Evolutionary conservation across 1,140 invertebrate genomes (phyloP).

Genomic region (Diachasma alloeum): DNA sequence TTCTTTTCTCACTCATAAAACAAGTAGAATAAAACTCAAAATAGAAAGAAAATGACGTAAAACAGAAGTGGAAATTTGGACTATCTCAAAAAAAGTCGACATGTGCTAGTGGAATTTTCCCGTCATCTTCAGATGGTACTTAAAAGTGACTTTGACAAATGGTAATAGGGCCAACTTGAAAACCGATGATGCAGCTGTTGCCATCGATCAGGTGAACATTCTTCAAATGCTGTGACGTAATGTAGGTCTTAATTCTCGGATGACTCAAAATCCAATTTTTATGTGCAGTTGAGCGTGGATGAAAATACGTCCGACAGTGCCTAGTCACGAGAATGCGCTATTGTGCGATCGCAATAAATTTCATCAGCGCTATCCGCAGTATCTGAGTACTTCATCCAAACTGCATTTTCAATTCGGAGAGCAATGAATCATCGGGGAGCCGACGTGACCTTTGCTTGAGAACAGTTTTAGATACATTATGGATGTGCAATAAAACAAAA

Average conservation of each 20-base stretch:
- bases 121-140: not conserved
- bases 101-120: not conserved
- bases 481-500: not conserved
- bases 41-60: no score
- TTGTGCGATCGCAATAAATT: not conserved
- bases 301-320: not conserved
- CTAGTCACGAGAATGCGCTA: not conserved
- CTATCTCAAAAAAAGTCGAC: not conserved
- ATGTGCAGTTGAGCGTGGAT: not conserved
- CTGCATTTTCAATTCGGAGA: not conserved
- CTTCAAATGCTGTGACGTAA: not conserved
- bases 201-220: not conserved
- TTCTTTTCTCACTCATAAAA: no score
- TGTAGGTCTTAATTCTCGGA: not conserved
- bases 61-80: no score
- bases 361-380: not conserved
- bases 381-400: not conserved
- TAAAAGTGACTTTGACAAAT: not conserved
- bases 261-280: constrained; percentile 7
- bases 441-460: not conserved
- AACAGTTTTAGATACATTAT: not conserved
- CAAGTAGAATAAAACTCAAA: no score
- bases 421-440: not conserved
- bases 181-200: constrained; percentile 9
- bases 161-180: not conserved